Evolutionary conservation across 2,888 invertebrate species (phyloP).

Genomic region (Mechanitis messenoides): DNA sequence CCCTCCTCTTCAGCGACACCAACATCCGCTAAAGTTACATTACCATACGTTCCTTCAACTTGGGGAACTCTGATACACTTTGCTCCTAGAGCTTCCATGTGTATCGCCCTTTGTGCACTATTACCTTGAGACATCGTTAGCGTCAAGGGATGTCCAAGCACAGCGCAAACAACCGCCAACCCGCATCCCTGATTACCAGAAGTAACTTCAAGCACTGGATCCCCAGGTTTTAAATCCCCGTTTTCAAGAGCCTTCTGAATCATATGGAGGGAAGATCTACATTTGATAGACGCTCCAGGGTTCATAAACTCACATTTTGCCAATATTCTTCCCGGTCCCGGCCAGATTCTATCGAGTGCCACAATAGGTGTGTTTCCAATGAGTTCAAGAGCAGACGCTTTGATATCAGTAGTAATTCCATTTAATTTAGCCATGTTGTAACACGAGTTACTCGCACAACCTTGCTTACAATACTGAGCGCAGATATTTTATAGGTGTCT

Average conservation of each 20-base stretch:
- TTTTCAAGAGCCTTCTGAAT: conserved; percentile 48
- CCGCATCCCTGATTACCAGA: conserved; percentile 71
- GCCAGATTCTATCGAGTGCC: conserved; percentile 61
- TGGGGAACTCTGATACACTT: conserved; percentile 62
- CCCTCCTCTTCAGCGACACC: conserved; percentile 57
- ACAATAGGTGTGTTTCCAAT: conserved; percentile 68
- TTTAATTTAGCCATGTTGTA: too few relatives aligned
- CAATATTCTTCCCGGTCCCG: conserved; percentile 63
- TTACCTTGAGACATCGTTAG: conserved; percentile 67
- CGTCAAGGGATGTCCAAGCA: conserved; percentile 61
- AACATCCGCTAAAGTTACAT: conserved; percentile 62
- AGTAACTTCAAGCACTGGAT: conserved; percentile 59
- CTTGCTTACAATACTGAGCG: too few relatives aligned
- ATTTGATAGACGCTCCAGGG: conserved; percentile 67
- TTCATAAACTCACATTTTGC: conserved; percentile 73
- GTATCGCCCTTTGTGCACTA: conserved; percentile 63
- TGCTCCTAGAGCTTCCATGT: conserved; percentile 69
- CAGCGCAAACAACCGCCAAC: conserved; percentile 66
- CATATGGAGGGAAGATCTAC: conserved; percentile 63
- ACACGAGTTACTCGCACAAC: too few relatives aligned
- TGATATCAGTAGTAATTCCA: conserved; percentile 44
- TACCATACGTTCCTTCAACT: conserved; percentile 66
- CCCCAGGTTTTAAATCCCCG: conserved; percentile 55
- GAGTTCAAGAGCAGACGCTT: conserved; percentile 61
- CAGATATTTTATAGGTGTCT: too few relatives aligned